Evolutionary conservation across 2,797 vertebrate genomes (phyloP).

Genomic region (Neostethus bicornis): DNA sequence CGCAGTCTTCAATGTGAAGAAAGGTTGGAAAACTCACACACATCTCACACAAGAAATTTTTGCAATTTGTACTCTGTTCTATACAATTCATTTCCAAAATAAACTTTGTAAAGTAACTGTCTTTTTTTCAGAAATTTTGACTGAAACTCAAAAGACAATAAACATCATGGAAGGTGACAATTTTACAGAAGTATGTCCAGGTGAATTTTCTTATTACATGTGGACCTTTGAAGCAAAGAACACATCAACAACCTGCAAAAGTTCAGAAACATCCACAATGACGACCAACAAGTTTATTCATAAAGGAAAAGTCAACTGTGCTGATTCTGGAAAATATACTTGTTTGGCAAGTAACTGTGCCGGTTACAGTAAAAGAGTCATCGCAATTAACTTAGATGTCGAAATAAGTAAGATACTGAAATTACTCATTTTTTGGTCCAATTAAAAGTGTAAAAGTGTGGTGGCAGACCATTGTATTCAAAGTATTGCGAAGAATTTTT

Average conservation of each 20-base stretch:
- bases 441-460: not conserved
- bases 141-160: not conserved
- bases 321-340: conserved; percentile 52
- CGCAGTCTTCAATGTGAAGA: conserved; percentile 20
- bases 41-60: not conserved
- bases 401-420: conserved; percentile 34
- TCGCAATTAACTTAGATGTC: conserved; percentile 41
- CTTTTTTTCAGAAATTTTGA: conserved; percentile 22
- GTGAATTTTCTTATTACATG: not conserved
- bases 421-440: not conserved
- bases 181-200: conserved; percentile 31
- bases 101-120: fast-evolving
- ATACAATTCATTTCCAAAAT: not conserved
- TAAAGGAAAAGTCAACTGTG: conserved; percentile 24
- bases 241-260: not conserved
- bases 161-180: conserved; percentile 14
- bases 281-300: conserved; percentile 22
- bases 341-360: conserved; percentile 42
- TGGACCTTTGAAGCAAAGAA: conserved; percentile 46
- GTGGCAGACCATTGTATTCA: conserved; percentile 13
- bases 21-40: conserved; percentile 52
- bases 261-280: fast-evolving
- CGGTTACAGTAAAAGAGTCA: conserved; percentile 3
- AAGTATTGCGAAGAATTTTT: not conserved
- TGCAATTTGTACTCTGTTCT: not conserved